phyloP scores from a whole-genome alignment of 2,797 vertebrate genomes.

The Mormyrus proboscirostris region DNA sequence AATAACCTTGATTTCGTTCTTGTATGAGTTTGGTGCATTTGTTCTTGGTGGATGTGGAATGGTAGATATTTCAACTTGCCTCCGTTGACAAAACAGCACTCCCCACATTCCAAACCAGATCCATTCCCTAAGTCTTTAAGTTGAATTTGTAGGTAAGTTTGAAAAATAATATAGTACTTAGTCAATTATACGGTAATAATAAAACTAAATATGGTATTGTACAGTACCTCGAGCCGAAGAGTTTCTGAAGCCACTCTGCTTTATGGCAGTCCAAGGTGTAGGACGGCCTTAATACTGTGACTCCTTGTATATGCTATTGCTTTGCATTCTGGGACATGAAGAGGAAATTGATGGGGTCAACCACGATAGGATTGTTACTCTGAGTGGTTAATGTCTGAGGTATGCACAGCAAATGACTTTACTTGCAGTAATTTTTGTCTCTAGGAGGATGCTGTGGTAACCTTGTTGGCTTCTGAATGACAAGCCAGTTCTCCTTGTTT shows the following conservation, averaged over 20 bases:
- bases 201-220: not conserved
- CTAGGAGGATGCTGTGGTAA: not conserved
- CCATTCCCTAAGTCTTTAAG: not conserved
- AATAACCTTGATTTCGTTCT: not conserved
- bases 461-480: not conserved
- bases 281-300: not conserved
- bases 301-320: not conserved
- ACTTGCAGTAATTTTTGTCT: not conserved
- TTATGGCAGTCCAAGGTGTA: not conserved
- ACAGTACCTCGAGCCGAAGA: not conserved
- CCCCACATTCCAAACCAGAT: not conserved
- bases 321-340: not conserved
- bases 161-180: not conserved
- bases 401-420: not conserved
- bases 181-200: too few species aligned
- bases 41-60: not conserved
- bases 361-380: not conserved
- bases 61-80: not conserved
- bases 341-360: not conserved
- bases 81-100: not conserved
- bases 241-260: not conserved
- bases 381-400: not conserved
- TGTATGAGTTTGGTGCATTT: not conserved
- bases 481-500: not conserved
- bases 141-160: not conserved